These are phyloP conservation scores for Polypterus bichir DNA, from an alignment of 2,113 vertebrate species.

Conservation along the genomic window DNA sequence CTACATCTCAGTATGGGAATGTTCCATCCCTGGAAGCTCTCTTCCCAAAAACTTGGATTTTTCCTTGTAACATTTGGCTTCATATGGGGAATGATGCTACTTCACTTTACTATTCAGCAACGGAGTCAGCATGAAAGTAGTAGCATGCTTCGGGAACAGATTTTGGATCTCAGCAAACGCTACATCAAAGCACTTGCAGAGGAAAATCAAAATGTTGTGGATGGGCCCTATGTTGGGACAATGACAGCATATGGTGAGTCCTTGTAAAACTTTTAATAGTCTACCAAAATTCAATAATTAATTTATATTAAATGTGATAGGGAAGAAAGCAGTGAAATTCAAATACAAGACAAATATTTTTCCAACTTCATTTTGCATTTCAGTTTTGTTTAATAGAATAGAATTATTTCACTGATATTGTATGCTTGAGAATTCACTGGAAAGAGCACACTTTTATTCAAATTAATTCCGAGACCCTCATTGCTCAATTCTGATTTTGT, in stretches of 20 bases:
- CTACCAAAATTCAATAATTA: too few species aligned
- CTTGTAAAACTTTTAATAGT: too few species aligned
- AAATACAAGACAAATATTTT: too few species aligned
- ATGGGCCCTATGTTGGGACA: conserved; percentile 91
- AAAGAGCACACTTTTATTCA: too few species aligned
- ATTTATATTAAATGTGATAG: too few species aligned
- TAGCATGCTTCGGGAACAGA: conserved; percentile 82
- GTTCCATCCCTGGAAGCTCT: conserved; percentile 85
- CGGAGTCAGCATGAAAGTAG: conserved; percentile 86
- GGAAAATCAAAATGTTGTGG: conserved; percentile 89
- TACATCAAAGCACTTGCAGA: conserved; percentile 94
- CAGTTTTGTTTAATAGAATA: too few species aligned
- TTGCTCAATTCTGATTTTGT: too few species aligned
- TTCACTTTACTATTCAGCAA: conserved; percentile 97
- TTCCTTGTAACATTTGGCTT: conserved; percentile 96
- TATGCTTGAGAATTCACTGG: too few species aligned
- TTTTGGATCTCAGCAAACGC: conserved; percentile 95
- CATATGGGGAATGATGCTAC: conserved; percentile 99
- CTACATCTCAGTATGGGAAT: conserved; percentile 61
- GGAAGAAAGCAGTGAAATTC: too few species aligned
- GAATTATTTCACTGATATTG: too few species aligned
- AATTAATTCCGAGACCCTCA: too few species aligned
- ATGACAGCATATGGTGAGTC: conserved; percentile 93
- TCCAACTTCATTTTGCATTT: too few species aligned
- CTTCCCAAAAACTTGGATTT: conserved; percentile 94